Base-by-base conservation (phyloP, 2,888 invertebrate species). In the Formica aserva region DNA sequence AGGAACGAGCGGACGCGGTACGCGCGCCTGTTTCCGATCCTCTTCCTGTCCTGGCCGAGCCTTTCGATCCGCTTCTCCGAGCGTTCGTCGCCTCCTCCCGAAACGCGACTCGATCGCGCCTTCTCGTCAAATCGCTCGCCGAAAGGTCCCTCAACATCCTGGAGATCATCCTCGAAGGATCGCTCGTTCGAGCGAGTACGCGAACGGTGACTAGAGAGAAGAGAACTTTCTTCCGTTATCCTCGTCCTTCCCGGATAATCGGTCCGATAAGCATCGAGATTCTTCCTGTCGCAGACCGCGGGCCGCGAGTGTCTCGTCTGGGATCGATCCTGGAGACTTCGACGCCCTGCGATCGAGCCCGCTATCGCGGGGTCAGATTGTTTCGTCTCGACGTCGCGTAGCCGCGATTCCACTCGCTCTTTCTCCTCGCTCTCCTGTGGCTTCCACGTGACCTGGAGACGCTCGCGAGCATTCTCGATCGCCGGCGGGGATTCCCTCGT, bases 131-230 rank as follows among this genome's bases (percentile, higher is more conserved):
- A 60, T 48, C 52, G 3, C 48, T 38, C 81, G 66, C 77, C 22
- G 41, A 74, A 63, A 81, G 57, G 65, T 74, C 74, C 48, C 72
- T 55, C 74, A 69, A 71, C 32, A 55, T 65, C n/a, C 69, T 4
- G 4, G 26, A 11, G 6, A 26, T 63, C 26, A 66, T 80, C 55
- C 77, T 69, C 83, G 66, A 60, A 55, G 22, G 9, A 75, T 48
- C 57, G 82, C 15, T 67, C 77, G 1, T n/a, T 26, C 83, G 82
- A 71, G 80, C 66, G 76, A 74, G 65, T 66, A 48, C 69, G 32
- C 86, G 86, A 85, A 76, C 74, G 82, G 65, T 91, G 91, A 91
- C 91, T 91, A 91, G 91, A 90, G 86, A 86, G 82, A 77, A 80
- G 80, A 45, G 84, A 29, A 38, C 67, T 69, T 74, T 82, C 85